These are phyloP conservation scores for Isotomurus palustris DNA, from an alignment of 2,888 invertebrate species.

Conservation along the genomic window DNA sequence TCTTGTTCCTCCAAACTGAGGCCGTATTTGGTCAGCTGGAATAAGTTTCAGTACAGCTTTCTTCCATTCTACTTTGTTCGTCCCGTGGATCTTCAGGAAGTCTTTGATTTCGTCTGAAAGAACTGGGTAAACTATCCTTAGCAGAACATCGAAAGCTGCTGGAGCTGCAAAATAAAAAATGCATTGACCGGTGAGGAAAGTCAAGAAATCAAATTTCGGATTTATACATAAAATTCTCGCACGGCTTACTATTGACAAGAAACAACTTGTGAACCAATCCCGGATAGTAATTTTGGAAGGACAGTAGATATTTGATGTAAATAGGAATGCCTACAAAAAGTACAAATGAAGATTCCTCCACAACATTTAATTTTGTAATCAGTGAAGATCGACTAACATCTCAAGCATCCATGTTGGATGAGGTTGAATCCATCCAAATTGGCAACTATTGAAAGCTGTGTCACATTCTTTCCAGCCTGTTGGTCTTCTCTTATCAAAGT, in stretches of 20 bases:
- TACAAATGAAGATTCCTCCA: neutral
- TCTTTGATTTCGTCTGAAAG: neutral
- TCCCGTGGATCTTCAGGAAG: neutral
- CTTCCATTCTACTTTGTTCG: neutral
- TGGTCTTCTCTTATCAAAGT: neutral
- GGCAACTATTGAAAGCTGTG: neutral
- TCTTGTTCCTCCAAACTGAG: slow-evolving; percentile 3
- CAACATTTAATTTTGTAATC: too few species aligned
- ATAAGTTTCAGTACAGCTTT: neutral
- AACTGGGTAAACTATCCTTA: neutral
- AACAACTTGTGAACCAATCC: too few species aligned
- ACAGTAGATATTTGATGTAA: neutral
- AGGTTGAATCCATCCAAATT: neutral
- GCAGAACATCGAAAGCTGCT: neutral
- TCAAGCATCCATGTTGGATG: neutral
- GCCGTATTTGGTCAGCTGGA: neutral
- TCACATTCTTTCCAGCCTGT: neutral
- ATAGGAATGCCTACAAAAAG: neutral
- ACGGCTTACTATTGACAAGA: too few species aligned
- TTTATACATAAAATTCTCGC: too few species aligned
- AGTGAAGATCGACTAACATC: too few species aligned
- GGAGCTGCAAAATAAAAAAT: neutral
- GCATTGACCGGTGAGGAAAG: too few species aligned
- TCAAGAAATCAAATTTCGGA: neutral
- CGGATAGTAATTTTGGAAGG: neutral